Evolutionary conservation across 2,797 vertebrate species (phyloP).

Genomic region (Luscinia luscinia): DNA sequence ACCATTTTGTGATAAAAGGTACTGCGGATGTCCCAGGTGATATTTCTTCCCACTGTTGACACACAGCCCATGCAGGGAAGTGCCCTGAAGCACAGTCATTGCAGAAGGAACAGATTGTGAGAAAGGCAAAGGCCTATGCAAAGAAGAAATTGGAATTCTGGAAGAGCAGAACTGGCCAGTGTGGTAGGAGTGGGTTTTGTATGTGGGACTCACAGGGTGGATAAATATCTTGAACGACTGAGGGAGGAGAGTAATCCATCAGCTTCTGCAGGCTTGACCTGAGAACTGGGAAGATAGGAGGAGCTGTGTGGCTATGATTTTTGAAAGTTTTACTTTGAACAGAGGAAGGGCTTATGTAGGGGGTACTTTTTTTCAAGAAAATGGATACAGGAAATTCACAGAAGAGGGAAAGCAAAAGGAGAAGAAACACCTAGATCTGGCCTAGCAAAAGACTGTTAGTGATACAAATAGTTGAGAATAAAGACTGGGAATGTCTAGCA

Average conservation of each 20-base stretch:
- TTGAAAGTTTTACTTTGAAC: not conserved
- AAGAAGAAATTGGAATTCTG: not conserved
- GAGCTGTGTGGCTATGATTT: not conserved
- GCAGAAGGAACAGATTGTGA: not conserved
- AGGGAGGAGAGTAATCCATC: not conserved
- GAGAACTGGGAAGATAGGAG: not conserved
- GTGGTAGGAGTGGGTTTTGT: not conserved
- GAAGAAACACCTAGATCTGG: not conserved
- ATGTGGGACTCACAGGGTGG: not conserved
- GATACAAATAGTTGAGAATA: not conserved
- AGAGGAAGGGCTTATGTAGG: not conserved
- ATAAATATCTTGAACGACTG: not conserved
- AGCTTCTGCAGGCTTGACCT: not conserved
- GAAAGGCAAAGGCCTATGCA: not conserved
- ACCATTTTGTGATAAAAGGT: not conserved
- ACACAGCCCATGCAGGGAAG: not conserved
- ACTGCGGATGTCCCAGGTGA: not conserved
- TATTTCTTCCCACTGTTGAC: not conserved
- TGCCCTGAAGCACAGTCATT: not conserved
- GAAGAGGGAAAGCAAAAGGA: not conserved
- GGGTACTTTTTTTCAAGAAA: not conserved
- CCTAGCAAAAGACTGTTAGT: not conserved
- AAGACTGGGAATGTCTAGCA: not conserved
- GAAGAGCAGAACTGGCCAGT: not conserved
- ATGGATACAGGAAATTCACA: not conserved